Base-by-base conservation (phyloP, 2,797 vertebrate genomes). In the Danio albolineatus region DNA sequence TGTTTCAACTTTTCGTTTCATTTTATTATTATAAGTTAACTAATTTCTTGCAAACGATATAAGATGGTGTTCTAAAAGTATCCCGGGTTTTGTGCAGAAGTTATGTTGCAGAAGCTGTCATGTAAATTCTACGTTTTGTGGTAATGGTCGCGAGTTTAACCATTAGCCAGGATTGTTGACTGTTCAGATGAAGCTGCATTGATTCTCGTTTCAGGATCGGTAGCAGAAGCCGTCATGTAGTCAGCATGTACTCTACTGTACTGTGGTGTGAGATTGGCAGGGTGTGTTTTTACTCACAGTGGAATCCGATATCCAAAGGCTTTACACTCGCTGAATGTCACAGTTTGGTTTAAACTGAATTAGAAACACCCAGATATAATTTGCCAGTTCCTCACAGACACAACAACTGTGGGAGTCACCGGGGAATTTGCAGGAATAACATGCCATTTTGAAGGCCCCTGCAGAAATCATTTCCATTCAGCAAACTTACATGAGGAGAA, bases 401-500 rank as follows among this genome's bases (percentile, higher is more conserved):
- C 81, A 79, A 82, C 66, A 57, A 53, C 41, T 70, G 73, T 72
- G 57, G 73, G 78, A 78, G 38, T 17, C 74, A 75, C 21, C 9
- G n/a, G 54, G n/a, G 54, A 49, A 73, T 76, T 81, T 73, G 70
- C 72, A 73, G 60, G 69, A 78, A 69, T 79, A 73, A 73, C 67
- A 64, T 49, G 9, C 17, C 38, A 51, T 81, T 73, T 80, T 48
- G 53, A 19, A 69, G 64, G 12, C 3, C 44, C 21, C 8, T 57
- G 54, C 12, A 61, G 51, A 67, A 59, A 56, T 10, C 41, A 69
- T 57, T 19, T 77, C n/a, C 39, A 36, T 43, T 41, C 38, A 21
- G 36, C 46, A 51, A 21, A n/a, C 5, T 7, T 17, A 41, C 38
- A 46, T 7, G 7, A n/a, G 2, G 6, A 41, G 21, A 61, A 51